Conservation (phyloP, 2,113 vertebrate species). For the Nannospalax galili region DNA sequence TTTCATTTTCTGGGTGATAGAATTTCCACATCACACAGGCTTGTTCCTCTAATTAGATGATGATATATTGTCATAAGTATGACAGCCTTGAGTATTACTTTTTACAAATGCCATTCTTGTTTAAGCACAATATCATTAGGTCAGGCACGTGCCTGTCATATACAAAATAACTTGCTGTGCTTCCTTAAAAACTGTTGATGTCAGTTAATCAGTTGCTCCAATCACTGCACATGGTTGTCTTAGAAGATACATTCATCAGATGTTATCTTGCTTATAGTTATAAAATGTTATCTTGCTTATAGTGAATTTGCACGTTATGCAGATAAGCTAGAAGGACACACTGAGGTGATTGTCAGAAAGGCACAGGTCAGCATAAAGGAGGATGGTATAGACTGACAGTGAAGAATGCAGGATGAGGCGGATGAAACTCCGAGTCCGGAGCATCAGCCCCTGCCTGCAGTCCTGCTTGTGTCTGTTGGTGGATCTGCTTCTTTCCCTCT, state of each 20-base stretch:
- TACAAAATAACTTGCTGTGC: not conserved
- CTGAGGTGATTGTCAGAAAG: not conserved
- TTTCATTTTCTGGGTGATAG: not conserved
- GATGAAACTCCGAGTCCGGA: too few species aligned
- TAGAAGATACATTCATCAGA: constrained; percentile 4
- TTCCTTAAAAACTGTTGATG: not conserved
- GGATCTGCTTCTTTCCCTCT: not conserved
- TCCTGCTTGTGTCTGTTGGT: not conserved
- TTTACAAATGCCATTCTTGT: not conserved
- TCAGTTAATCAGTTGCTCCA: not conserved
- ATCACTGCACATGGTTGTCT: not conserved
- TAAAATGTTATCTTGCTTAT: not conserved
- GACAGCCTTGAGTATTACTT: not conserved
- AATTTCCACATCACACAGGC: not conserved
- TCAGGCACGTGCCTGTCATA: not conserved
- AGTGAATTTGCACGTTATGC: not conserved
- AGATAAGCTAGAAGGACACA: not conserved
- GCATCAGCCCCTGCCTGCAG: too few species aligned
- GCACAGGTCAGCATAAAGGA: not conserved
- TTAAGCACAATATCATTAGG: not conserved
- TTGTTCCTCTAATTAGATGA: constrained; percentile 25
- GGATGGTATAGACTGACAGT: not conserved
- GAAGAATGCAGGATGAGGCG: not conserved
- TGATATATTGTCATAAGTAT: not conserved
- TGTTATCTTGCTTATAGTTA: not conserved